Conservation (phyloP, 2,113 vertebrate genomes). For the Apeltes quadracus region DNA sequence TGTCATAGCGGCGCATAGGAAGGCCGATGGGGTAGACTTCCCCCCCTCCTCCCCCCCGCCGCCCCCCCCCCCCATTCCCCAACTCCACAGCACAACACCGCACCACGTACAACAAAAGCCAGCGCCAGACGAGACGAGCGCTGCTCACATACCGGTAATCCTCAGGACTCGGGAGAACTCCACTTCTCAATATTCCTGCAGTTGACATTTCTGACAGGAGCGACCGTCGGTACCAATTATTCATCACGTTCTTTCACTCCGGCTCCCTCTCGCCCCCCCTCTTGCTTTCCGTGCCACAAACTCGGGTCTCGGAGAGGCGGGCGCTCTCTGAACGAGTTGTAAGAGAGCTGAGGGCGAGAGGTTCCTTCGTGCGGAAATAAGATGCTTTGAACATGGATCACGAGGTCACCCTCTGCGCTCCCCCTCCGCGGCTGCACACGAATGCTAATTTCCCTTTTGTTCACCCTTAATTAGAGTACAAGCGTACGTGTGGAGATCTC, state of each 20-base stretch:
- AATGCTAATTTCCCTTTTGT: constrained; percentile 46
- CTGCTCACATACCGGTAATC: constrained; percentile 71
- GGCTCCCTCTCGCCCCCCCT: background rate
- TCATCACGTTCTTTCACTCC: background rate
- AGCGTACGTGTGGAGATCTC: background rate
- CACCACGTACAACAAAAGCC: constrained; percentile 67
- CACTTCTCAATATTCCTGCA: constrained; percentile 13
- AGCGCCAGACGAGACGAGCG: constrained; percentile 58
- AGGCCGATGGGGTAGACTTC: constrained; percentile 49
- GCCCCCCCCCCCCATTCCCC: constrained; percentile 6
- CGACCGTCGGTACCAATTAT: constrained; percentile 25
- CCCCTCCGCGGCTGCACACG: constrained; percentile 52
- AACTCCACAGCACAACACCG: background rate
- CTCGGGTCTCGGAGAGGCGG: constrained; percentile 1
- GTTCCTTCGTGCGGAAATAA: constrained; percentile 2
- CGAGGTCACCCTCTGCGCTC: constrained; percentile 53
- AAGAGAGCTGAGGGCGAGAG: constrained; percentile 8
- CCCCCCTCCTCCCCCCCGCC: constrained; percentile 10
- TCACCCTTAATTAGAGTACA: constrained; percentile 57
- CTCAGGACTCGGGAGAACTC: constrained; percentile 23
- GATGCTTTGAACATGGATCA: constrained; percentile 30
- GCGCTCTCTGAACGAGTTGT: background rate
- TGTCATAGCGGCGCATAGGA: constrained; percentile 77
- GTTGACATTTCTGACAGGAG: constrained; percentile 32
- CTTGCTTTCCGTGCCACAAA: constrained; percentile 16